Evolutionary conservation across 92 coral and sea anemone species (phyloP), one percentile per base, ranked within the genome.

Genomic region (Palythoa heliodiscus): DNA sequence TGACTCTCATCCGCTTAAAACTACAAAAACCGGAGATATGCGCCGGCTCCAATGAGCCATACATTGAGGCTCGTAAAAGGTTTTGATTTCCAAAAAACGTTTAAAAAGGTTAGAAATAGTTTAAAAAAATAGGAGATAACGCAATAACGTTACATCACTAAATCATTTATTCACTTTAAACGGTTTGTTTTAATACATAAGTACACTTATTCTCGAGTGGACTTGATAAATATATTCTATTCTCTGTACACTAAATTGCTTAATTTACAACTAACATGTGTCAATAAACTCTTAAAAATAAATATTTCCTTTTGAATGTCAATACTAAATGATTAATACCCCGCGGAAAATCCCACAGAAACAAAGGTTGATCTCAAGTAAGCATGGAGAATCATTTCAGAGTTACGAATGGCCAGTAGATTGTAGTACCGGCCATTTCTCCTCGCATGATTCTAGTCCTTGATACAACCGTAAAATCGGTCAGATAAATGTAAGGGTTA

Each of bases 191-290:
- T 58, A 25, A 54, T 60, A 58, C 53, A 58, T 48, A 80, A 50
- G 39, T 63, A 64, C 60, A 50, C 73, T 39, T 6, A 17, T 80
- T 66, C 48, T 61, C 43, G 60, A 43, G 84, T 47, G 74, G 60
- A 80, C 54, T 80, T 66, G 84, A 80, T 80, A 80, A 80, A 80
- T 80, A 80, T 80, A 64, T 43, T 80, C 84, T 80, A 70, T 13
- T 80, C 84, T 80, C 84, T 80, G 84, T 80, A 80, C 84, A 80
- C 55, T 80, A 80, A 78, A 66, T 80, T 57, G 82, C 67, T 80
- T 66, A 80, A 64, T 80, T 80, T 80, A 80, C 84, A 80, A 80
- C 58, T 14, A 80, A 66, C 73, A 67, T 52, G 25, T 50, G 52
- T 80, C 73, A 47, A 54, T 43, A 64, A 69, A 80, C 74, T 80